A percentile compares a stretch with the other conserved stretches of the same genome.
phyloP scores from a whole-genome alignment of 2,113 vertebrate species.

The Bubalus kerabau region DNA sequence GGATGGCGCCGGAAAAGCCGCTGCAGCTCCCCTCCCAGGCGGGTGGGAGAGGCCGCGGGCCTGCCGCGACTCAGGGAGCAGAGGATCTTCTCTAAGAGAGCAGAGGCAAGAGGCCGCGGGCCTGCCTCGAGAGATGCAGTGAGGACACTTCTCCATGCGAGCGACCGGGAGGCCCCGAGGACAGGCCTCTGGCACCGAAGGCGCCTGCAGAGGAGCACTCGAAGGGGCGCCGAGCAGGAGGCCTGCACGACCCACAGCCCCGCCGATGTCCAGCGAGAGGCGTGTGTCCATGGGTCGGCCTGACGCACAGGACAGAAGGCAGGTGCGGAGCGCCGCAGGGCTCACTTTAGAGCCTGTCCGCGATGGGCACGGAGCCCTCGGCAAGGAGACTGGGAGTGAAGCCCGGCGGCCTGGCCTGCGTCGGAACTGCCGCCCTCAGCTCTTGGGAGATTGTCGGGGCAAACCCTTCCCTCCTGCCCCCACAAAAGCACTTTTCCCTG shows the following conservation, averaged over 20 bases:
- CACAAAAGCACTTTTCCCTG: not conserved
- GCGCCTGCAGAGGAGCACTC: not conserved
- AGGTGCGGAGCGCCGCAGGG: not conserved
- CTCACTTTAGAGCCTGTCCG: too few species aligned
- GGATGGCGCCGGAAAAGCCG: not conserved
- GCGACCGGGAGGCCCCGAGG: too few species aligned
- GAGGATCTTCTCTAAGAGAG: not conserved
- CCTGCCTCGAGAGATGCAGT: not conserved
- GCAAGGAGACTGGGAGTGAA: not conserved
- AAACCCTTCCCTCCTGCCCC: not conserved
- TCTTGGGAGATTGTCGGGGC: not conserved
- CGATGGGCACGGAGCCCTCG: not conserved
- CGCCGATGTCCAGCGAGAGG: not conserved
- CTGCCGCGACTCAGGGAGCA: not conserved
- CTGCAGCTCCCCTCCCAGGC: not conserved
- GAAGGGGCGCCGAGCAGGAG: not conserved
- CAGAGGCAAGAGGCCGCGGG: too few species aligned
- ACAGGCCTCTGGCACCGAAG: not conserved
- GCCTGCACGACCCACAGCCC: too few species aligned
- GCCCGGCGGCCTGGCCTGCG: too few species aligned
- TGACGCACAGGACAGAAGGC: fast-evolving
- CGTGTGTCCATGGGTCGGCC: not conserved
- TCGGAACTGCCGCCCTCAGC: not conserved
- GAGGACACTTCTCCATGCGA: not conserved
- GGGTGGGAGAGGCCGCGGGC: too few species aligned